Evolutionary conservation across 2,888 invertebrate genomes (phyloP).

Genomic region (Agriopis aurantiaria): DNA sequence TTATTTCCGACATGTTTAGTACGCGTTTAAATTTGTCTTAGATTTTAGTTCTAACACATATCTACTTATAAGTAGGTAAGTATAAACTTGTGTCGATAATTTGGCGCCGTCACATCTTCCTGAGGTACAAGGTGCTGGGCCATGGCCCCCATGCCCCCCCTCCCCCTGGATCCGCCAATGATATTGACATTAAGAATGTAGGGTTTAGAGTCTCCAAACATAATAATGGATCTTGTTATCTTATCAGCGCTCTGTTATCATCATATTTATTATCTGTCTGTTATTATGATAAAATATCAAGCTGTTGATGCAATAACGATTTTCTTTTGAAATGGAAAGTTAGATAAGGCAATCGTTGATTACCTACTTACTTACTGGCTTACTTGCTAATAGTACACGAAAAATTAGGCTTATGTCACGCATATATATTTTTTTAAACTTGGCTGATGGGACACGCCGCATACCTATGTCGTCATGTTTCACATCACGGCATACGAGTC

Average conservation of each 20-base stretch:
- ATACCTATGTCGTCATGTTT: too few relatives aligned
- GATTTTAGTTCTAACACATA: background rate
- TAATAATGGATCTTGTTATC: conserved; percentile 12
- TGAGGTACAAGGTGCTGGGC: too few relatives aligned
- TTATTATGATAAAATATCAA: conserved; percentile 21
- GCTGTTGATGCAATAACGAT: conserved; percentile 15
- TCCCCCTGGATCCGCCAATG: too few relatives aligned
- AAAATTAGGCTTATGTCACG: too few relatives aligned
- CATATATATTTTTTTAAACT: too few relatives aligned
- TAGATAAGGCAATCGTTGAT: background rate
- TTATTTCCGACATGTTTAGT: background rate
- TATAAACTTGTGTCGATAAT: too few relatives aligned
- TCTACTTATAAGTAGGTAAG: too few relatives aligned
- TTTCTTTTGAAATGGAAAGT: conserved; percentile 20
- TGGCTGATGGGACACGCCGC: too few relatives aligned
- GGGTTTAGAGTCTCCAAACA: conserved; percentile 4
- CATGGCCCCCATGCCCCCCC: too few relatives aligned
- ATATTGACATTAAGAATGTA: conserved; percentile 15
- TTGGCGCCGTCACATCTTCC: too few relatives aligned
- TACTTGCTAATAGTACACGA: too few relatives aligned
- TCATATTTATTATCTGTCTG: conserved; percentile 16
- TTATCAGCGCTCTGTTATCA: conserved; percentile 16
- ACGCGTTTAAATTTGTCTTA: background rate
- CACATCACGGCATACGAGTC: too few relatives aligned
- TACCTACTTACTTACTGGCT: background rate